Evolutionary conservation across 2,888 invertebrate genomes (phyloP).

Genomic region (Euplagia quadripunctaria): DNA sequence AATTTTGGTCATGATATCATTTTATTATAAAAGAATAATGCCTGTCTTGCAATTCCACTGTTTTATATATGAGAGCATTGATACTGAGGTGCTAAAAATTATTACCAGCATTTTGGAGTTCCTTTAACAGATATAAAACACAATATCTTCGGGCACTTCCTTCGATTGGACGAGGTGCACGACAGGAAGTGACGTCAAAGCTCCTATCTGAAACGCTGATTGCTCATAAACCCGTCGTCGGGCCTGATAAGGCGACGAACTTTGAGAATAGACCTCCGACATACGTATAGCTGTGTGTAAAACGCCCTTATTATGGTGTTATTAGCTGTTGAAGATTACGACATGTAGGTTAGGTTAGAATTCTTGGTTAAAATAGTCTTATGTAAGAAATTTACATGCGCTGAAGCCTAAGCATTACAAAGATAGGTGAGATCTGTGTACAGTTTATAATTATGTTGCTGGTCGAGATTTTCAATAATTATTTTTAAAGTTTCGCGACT

Average conservation of each 20-base stretch:
- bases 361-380: conserved; percentile 5
- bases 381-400: neutral
- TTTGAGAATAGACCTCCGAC: conserved; percentile 51
- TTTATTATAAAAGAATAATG: neutral
- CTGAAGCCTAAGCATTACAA: neutral
- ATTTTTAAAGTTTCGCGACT: too few species aligned
- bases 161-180: conserved; percentile 61
- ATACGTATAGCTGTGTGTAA: conserved; percentile 38
- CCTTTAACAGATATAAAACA: conserved; percentile 46
- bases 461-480: too few species aligned
- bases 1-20: too few species aligned
- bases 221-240: conserved; percentile 71
- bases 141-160: conserved; percentile 54
- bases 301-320: conserved; percentile 42
- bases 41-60: neutral
- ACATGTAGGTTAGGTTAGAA: conserved; percentile 20
- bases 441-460: too few species aligned
- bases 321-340: conserved; percentile 41
- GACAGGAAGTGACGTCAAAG: conserved; percentile 71
- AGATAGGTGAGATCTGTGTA: neutral
- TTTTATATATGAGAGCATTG: neutral
- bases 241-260: conserved; percentile 57
- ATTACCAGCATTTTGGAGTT: conserved; percentile 13
- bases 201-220: conserved; percentile 68
- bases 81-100: conserved; percentile 16